Evolutionary conservation across 1,140 invertebrate genomes (phyloP).

Genomic region (Spodoptera frugiperda): DNA sequence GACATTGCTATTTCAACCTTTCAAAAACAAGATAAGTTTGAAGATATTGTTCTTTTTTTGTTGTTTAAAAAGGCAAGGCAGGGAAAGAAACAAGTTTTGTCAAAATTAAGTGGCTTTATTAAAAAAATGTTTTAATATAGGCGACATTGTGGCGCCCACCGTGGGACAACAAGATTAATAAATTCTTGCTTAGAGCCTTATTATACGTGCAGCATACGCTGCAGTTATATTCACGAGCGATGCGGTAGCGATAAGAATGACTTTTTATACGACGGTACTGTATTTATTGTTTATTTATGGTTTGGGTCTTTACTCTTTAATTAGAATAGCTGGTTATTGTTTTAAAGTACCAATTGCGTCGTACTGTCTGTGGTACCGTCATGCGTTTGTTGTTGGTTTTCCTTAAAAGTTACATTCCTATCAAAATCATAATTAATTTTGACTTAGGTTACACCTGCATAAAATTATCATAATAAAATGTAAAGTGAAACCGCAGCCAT

Average conservation of each 20-base stretch:
- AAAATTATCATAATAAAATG: not conserved
- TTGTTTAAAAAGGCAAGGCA: not conserved
- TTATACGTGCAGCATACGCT: slow-evolving; percentile 54
- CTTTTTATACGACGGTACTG: not conserved
- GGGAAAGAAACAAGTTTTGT: not conserved
- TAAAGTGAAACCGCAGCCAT: slow-evolving; percentile 28
- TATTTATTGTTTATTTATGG: not conserved
- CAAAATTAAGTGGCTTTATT: slow-evolving; percentile 48
- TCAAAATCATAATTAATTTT: not conserved
- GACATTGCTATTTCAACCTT: slow-evolving; percentile 17
- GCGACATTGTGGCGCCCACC: slow-evolving; percentile 64
- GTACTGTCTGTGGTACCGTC: too few species aligned
- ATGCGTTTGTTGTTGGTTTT: too few species aligned
- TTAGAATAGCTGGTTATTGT: not conserved
- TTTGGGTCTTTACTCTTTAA: not conserved
- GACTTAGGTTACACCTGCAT: not conserved
- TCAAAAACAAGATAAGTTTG: not conserved
- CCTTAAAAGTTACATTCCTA: too few species aligned
- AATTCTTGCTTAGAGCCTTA: slow-evolving; percentile 58
- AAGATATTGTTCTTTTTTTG: not conserved
- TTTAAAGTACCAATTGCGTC: too few species aligned
- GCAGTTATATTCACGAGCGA: slow-evolving; percentile 45
- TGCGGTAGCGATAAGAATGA: slow-evolving; percentile 34
- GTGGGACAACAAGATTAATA: slow-evolving; percentile 63
- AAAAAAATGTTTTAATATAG: slow-evolving; percentile 54